Conservation (phyloP, 1,140 invertebrate genomes). For the Apocrypta bakeri region DNA sequence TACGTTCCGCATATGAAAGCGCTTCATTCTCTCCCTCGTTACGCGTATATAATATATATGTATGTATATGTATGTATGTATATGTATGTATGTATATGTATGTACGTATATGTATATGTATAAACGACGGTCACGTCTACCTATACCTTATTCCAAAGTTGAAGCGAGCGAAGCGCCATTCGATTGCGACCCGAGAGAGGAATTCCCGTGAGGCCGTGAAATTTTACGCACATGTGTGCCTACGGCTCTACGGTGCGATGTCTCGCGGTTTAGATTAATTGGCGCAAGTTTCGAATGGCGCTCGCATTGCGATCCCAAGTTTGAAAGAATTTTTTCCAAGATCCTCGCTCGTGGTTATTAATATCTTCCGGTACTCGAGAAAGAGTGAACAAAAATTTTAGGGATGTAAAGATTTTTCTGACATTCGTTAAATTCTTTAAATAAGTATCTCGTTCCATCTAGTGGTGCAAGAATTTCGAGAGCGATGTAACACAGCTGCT, state of each 20-base stretch:
- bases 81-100: no score
- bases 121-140: not conserved
- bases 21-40: no score
- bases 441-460: no score
- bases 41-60: no score
- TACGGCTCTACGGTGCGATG: not conserved
- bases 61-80: no score
- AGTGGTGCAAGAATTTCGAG: not conserved
- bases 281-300: constrained; percentile 1
- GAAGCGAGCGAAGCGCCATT: not conserved
- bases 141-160: not conserved
- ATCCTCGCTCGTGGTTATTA: not conserved
- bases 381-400: no score
- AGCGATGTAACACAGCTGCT: not conserved
- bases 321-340: not conserved
- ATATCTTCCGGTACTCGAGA: not conserved
- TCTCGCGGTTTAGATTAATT: not conserved
- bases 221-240: not conserved
- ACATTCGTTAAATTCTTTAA: no score
- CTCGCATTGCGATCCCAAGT: constrained; percentile 1
- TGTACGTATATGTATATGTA: not conserved
- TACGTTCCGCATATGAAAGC: constrained; percentile 10
- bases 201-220: not conserved
- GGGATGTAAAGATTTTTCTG: no score
- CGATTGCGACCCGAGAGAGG: constrained; percentile 9